These are phyloP conservation scores for Lanius ludovicianus DNA, from an alignment of 2,113 vertebrate genomes.

Conservation along the genomic window DNA sequence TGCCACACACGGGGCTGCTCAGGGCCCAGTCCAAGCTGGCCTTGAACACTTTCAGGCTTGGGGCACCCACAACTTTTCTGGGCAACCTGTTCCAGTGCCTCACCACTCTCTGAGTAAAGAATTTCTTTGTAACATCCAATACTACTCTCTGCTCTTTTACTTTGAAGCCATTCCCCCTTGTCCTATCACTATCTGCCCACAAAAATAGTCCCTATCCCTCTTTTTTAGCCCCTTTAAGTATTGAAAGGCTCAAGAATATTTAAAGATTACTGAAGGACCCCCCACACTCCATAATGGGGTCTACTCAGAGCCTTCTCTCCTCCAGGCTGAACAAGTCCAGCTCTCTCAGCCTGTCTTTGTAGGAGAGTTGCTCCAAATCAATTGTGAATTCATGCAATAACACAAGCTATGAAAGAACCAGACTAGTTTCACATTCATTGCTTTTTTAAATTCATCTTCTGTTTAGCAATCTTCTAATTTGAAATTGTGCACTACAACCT, in stretches of 20 bases:
- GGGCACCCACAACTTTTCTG: not conserved
- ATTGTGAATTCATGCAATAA: not conserved
- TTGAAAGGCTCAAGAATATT: not conserved
- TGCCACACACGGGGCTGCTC: not conserved
- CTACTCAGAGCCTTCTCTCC: not conserved
- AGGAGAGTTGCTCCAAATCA: not conserved
- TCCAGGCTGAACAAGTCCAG: not conserved
- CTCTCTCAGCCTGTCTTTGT: not conserved
- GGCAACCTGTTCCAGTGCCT: not conserved
- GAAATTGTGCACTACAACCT: not conserved
- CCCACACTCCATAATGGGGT: too few species aligned
- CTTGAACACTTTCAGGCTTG: not conserved
- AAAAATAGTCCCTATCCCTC: not conserved
- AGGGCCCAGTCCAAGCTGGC: not conserved
- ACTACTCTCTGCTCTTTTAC: not conserved
- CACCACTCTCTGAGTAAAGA: not conserved
- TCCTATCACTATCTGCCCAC: not conserved
- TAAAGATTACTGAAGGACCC: not conserved
- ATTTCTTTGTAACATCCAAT: not conserved
- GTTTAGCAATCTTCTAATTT: not conserved
- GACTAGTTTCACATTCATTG: not conserved
- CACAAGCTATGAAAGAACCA: not conserved
- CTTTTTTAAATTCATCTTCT: not conserved
- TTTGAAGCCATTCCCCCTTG: not conserved
- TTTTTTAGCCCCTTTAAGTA: not conserved